A percentile compares a stretch with the other conserved stretches of the same genome.
Conservation (phyloP, 2,888 invertebrate species). For the Calephelis perditalis region DNA sequence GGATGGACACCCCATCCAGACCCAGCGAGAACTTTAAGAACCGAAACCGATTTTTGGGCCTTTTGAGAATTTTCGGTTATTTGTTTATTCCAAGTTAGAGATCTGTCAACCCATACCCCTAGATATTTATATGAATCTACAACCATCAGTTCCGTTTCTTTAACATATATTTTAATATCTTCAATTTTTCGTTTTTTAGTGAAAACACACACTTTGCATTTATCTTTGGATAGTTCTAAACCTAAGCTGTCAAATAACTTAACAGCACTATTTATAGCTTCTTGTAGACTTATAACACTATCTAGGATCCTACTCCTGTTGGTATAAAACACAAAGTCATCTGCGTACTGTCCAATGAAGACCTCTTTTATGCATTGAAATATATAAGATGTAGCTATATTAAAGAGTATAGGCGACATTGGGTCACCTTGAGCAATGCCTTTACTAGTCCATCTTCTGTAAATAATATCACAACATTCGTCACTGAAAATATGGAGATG, state of each 20-base stretch:
- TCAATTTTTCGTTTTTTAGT: too few relatives aligned
- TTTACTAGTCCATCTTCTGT: neutral
- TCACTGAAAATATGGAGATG: constrained; percentile 4
- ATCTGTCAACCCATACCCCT: too few relatives aligned
- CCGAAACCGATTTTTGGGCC: too few relatives aligned
- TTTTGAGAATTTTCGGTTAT: too few relatives aligned
- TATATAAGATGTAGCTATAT: constrained; percentile 1
- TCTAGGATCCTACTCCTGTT: neutral
- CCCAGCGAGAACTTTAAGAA: too few relatives aligned
- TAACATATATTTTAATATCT: too few relatives aligned
- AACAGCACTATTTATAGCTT: neutral
- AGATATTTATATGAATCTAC: too few relatives aligned
- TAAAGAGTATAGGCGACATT: neutral
- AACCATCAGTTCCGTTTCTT: too few relatives aligned
- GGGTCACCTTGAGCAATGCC: neutral
- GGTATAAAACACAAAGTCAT: neutral
- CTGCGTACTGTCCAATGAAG: neutral
- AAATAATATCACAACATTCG: neutral
- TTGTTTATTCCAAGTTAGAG: too few relatives aligned
- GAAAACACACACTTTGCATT: neutral
- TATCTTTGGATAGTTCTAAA: neutral
- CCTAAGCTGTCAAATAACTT: neutral
- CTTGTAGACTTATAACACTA: neutral
- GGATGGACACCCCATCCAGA: too few relatives aligned
- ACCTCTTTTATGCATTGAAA: neutral